These are phyloP conservation scores for Lithodes maja DNA, from an alignment of 2,888 invertebrate genomes.

Conservation along the genomic window DNA sequence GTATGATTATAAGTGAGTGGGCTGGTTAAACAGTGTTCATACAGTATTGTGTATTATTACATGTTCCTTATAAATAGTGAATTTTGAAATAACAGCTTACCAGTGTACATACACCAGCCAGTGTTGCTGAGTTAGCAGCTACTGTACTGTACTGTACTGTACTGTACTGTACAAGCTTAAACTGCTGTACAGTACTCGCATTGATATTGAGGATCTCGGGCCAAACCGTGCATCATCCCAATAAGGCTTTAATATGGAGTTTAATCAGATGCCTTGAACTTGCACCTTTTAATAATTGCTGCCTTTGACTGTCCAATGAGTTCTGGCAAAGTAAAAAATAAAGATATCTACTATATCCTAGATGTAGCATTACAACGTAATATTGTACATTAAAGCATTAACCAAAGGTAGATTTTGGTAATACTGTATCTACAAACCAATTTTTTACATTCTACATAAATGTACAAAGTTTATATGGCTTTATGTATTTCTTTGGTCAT, in stretches of 20 bases:
- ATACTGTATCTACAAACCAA: constrained; percentile 47
- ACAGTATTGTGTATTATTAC: constrained; percentile 26
- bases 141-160: background rate
- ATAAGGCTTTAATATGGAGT: too few relatives aligned
- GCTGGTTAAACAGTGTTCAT: constrained; percentile 28
- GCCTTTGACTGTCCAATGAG: constrained; percentile 55
- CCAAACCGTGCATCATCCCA: constrained; percentile 27
- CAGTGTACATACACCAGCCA: background rate
- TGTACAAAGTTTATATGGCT: constrained; percentile 58
- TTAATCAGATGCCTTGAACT: too few relatives aligned
- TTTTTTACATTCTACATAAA: constrained; percentile 58
- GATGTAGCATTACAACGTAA: constrained; percentile 54
- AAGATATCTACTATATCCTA: constrained; percentile 39
- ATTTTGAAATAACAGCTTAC: constrained; percentile 5
- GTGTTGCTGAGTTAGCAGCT: background rate
- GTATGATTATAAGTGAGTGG: constrained; percentile 27
- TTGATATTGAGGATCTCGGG: constrained; percentile 10
- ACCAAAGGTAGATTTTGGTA: constrained; percentile 51
- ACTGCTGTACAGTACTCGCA: too few relatives aligned
- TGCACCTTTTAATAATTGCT: constrained; percentile 27
- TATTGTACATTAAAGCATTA: constrained; percentile 62
- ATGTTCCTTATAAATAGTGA: background rate
- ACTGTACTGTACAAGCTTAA: too few relatives aligned
- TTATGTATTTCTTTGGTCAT: constrained; percentile 63
- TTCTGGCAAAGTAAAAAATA: constrained; percentile 53